Evolutionary conservation across 1,140 invertebrate genomes (phyloP).

Genomic region (Zaprionus inermis): DNA sequence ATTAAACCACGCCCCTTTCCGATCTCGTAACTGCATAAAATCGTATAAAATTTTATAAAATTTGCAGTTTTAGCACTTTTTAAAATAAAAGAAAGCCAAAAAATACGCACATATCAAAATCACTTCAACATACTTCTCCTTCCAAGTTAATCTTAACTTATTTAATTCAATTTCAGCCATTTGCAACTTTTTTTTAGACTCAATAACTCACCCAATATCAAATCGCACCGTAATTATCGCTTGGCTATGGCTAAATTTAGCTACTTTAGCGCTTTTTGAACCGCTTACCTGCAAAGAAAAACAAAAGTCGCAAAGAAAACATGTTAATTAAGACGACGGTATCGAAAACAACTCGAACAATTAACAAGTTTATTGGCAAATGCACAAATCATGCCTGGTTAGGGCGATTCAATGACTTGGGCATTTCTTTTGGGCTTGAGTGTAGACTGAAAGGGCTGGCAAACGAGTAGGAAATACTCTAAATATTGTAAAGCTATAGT

Average conservation of each 20-base stretch:
- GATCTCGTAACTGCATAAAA: no score
- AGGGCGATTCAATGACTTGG: constrained; percentile 25
- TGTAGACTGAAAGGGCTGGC: not conserved
- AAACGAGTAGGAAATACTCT: not conserved
- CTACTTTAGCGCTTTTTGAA: constrained; percentile 15
- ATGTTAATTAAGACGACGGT: constrained; percentile 72
- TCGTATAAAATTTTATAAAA: no score
- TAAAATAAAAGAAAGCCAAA: no score
- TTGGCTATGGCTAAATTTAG: constrained; percentile 4
- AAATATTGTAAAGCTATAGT: not conserved
- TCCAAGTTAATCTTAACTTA: not conserved
- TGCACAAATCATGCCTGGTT: constrained; percentile 66
- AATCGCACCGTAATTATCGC: not conserved
- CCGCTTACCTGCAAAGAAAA: constrained; percentile 71
- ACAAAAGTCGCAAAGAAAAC: constrained; percentile 56
- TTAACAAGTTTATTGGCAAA: constrained; percentile 73
- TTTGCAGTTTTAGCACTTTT: no score
- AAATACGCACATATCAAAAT: no score
- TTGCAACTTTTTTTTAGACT: not conserved
- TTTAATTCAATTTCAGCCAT: not conserved
- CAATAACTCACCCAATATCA: not conserved
- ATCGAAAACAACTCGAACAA: constrained; percentile 49
- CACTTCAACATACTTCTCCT: no score
- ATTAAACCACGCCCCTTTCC: no score
- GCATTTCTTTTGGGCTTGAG: constrained; percentile 1